Evolutionary conservation across 2,888 invertebrate species (phyloP).

Genomic region (Drosophila yooni): DNA sequence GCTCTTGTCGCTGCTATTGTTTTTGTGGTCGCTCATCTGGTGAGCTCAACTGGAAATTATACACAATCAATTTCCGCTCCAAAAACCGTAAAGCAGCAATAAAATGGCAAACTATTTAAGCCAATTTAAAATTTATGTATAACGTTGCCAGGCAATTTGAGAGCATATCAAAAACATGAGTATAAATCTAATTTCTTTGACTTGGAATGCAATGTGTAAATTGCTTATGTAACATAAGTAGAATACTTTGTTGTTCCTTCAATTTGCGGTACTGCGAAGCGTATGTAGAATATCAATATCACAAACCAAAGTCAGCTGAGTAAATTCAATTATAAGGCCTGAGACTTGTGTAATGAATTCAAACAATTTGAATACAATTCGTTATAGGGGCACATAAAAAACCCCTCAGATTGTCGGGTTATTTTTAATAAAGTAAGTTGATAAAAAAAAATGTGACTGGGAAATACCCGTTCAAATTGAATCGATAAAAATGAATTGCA

Average conservation of each 20-base stretch:
- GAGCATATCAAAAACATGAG: constrained; percentile 14
- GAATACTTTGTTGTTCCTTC: not conserved
- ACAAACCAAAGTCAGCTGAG: not conserved
- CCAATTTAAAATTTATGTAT: constrained; percentile 53
- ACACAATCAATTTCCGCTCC: constrained; percentile 82
- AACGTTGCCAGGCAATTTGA: constrained; percentile 7
- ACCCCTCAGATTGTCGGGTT: not conserved
- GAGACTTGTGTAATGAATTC: not conserved
- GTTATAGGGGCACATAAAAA: not conserved
- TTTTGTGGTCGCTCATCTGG: constrained; percentile 57
- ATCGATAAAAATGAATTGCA: not conserved
- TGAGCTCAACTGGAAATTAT: constrained; percentile 74
- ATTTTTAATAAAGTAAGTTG: not conserved
- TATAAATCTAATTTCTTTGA: constrained; percentile 10
- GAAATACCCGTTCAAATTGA: not conserved
- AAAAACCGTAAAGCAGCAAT: constrained; percentile 62
- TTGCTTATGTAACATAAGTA: not conserved
- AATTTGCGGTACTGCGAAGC: not conserved
- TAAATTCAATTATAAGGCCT: constrained; percentile 2
- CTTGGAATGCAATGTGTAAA: not conserved
- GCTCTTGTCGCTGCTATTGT: constrained; percentile 21
- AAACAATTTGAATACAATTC: constrained; percentile 8
- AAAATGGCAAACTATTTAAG: constrained; percentile 51
- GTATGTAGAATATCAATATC: constrained; percentile 38
- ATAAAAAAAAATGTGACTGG: not conserved